A percentile compares a stretch with the other conserved stretches of the same genome.
Conservation (phyloP, 2,113 vertebrate genomes). For the Atherinomorus stipes region DNA sequence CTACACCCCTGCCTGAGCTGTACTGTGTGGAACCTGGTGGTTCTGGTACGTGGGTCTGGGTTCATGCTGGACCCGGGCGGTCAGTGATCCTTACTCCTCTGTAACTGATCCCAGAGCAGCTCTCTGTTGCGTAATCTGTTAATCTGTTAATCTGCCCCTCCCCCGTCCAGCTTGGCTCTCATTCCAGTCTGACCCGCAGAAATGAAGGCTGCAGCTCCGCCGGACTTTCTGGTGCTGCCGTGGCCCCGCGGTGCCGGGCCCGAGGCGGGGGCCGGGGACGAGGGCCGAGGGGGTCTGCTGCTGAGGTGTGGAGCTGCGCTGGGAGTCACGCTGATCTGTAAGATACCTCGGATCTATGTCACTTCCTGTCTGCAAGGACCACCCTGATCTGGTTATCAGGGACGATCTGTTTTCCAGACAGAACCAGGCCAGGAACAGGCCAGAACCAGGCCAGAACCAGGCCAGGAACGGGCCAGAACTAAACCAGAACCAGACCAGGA, state of each 20-base stretch:
- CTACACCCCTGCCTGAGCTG: too few relatives aligned
- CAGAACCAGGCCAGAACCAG: too few relatives aligned
- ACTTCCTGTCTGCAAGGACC: too few relatives aligned
- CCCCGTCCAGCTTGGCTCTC: not conserved
- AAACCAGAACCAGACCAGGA: too few relatives aligned
- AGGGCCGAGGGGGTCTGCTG: not conserved
- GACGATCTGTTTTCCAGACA: too few relatives aligned
- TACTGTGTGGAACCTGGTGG: too few relatives aligned
- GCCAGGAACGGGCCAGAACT: too few relatives aligned
- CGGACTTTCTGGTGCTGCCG: conserved; percentile 57
- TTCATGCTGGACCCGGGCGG: not conserved
- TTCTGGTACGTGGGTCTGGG: too few relatives aligned
- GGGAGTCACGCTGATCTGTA: conserved; percentile 66
- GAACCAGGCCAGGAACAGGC: too few relatives aligned
- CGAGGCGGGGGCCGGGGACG: not conserved
- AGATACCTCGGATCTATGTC: conserved; percentile 9
- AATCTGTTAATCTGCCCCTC: conserved; percentile 64
- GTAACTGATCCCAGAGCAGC: conserved; percentile 33
- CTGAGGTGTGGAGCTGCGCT: conserved; percentile 58
- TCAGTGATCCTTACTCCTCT: not conserved
- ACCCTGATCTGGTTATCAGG: too few relatives aligned
- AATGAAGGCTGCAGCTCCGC: conserved; percentile 40
- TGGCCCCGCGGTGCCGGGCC: conserved; percentile 26
- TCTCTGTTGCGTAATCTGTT: conserved; percentile 54
- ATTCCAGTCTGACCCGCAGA: conserved; percentile 28